Conservation (phyloP, 2,113 vertebrate genomes). For the Hyla sarda region DNA sequence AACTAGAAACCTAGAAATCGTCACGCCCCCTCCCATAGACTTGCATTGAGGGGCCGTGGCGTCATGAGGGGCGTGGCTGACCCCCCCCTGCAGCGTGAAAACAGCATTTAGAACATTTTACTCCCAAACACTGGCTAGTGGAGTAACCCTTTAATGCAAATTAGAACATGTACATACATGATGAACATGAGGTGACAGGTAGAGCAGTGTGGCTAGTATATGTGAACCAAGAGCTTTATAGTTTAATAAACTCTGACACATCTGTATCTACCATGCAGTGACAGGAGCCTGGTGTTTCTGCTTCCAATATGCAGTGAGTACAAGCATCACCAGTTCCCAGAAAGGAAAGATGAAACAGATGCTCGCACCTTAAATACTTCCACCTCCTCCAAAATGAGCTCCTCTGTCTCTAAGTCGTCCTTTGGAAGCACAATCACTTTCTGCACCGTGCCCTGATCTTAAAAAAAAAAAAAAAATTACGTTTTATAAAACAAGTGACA, state of each 20-base stretch:
- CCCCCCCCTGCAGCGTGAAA: no score
- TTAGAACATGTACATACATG: neutral
- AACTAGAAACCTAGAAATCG: no score
- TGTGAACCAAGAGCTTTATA: neutral
- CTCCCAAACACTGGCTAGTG: no score
- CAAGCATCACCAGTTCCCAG: neutral
- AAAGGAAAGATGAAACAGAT: neutral
- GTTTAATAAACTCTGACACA: neutral
- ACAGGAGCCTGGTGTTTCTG: neutral
- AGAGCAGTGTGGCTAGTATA: neutral
- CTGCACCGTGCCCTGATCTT: conserved; percentile 94
- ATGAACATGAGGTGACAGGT: neutral
- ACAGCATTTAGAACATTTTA: no score
- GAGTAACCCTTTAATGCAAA: no score
- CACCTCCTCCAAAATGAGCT: conserved; percentile 95
- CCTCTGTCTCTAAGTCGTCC: conserved; percentile 94
- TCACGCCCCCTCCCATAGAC: no score
- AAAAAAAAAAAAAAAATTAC: conserved; percentile 27
- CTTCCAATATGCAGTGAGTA: neutral
- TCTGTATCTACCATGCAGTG: neutral
- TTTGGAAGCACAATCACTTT: conserved; percentile 96
- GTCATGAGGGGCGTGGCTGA: no score
- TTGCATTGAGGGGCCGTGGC: no score
- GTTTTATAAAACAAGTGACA: neutral
- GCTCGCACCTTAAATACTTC: conserved; percentile 91